Base-by-base conservation (phyloP, 1,140 invertebrate species). In the Zeugodacus cucurbitae region DNA sequence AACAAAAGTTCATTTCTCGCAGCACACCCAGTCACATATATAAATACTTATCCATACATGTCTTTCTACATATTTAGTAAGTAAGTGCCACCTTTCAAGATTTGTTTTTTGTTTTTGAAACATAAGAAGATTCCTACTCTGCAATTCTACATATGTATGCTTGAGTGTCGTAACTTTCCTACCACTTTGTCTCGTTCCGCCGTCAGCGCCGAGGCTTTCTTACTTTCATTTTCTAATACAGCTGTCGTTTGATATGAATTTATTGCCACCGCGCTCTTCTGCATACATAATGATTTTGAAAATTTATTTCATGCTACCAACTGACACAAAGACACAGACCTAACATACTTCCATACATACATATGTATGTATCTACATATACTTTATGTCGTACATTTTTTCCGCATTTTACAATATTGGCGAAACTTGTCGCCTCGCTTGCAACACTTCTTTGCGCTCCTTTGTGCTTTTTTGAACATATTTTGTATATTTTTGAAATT, bases 201-300 rank as follows among this genome's bases (percentile, higher is more conserved):
- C 17, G 1, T 26, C 58, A 1, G n/a, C n/a, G n/a, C 26, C 7
- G 11, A n/a, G 20, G 86, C 44, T 54, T 54, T 26, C 22, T 32
- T 14, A 48, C 87, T 70, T 67, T 87, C 87, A 67, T 64, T 87
- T 87, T 87, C 87, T 87, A 87, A 87, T 87, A 87, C 87, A 87
- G 87, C 87, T 87, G 87, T 87, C 87, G n/a, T 67, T 87, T 87
- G 67, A 87, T 87, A 59, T 62, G 87, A 87, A 87, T 87, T 87
- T 87, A 87, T 87, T 87, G 34, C 87, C 58, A 11, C 64, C 57
- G 57, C 37, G 86, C 86, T 87, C n/a, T 32, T 58, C 26, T 87
- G 86, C 86, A 87, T 87, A 87, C 86, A 44, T 87, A 87, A 87
- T 87, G 62, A 87, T 87, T 87, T 87, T 11, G n/a, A 29, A 62